These are phyloP conservation scores for Lutraria rhynchaena DNA, from an alignment of 1,140 invertebrate species.

Conservation along the genomic window DNA sequence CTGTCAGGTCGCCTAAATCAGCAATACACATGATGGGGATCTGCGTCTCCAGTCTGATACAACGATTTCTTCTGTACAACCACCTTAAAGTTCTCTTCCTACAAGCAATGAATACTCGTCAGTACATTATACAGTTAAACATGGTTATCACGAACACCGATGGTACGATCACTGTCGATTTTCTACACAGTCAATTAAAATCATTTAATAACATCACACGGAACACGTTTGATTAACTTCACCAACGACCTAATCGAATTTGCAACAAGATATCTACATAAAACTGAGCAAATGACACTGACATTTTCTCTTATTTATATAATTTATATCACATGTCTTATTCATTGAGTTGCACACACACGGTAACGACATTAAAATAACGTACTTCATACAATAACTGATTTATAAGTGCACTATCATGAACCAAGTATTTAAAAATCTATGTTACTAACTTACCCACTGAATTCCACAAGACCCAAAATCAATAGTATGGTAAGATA, in stretches of 20 bases:
- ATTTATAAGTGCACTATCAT: too few species aligned
- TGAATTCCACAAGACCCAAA: slow-evolving; percentile 36
- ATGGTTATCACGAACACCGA: not conserved
- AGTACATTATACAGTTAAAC: not conserved
- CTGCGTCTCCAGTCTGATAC: slow-evolving; percentile 66
- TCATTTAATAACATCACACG: too few species aligned
- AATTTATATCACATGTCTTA: not conserved
- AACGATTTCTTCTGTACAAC: slow-evolving; percentile 63
- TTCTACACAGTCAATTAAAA: too few species aligned
- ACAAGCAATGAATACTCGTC: not conserved
- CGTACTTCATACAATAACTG: too few species aligned
- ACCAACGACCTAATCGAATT: too few species aligned
- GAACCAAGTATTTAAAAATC: too few species aligned
- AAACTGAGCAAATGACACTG: not conserved
- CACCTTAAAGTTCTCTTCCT: slow-evolving; percentile 66
- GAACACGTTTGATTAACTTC: too few species aligned
- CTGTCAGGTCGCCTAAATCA: slow-evolving; percentile 59
- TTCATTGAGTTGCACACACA: not conserved
- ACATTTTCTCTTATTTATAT: not conserved
- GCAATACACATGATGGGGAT: slow-evolving; percentile 66
- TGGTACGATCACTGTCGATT: too few species aligned
- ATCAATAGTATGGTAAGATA: slow-evolving; percentile 23
- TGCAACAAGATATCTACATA: too few species aligned
- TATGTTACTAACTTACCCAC: slow-evolving; percentile 26
- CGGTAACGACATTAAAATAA: not conserved